Evolutionary conservation across 64 coral and sea anemone species (phyloP).

Genomic region (Cladopsammia gracilis): DNA sequence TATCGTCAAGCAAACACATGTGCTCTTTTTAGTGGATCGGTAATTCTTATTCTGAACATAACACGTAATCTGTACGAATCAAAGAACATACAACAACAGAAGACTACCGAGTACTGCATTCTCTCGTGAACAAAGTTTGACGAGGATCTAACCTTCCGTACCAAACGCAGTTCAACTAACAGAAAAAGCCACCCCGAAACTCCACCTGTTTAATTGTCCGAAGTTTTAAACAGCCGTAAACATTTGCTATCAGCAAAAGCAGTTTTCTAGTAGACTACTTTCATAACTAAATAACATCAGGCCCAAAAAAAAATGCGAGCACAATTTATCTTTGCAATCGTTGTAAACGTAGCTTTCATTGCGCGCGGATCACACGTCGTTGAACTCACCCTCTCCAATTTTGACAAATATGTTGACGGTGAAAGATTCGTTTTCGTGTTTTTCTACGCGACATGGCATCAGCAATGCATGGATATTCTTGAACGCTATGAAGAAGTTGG

Average conservation of each 20-base stretch:
- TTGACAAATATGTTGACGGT: conserved; percentile 81
- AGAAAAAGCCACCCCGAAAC: too few species aligned
- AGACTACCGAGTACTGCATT: too few species aligned
- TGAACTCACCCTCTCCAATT: conserved; percentile 60
- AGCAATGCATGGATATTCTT: conserved; percentile 69
- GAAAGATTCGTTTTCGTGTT: conserved; percentile 91
- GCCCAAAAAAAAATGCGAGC: background rate
- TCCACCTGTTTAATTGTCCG: too few species aligned
- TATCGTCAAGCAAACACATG: conserved; percentile 23
- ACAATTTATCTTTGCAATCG: background rate
- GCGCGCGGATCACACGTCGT: conserved; percentile 22
- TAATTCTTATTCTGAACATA: background rate
- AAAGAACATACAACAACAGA: background rate
- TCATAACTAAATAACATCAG: background rate
- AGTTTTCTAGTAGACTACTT: too few species aligned
- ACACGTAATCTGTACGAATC: conserved; percentile 17
- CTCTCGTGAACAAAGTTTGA: too few species aligned
- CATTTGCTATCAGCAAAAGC: too few species aligned
- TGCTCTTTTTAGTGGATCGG: conserved; percentile 17
- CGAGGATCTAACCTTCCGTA: too few species aligned
- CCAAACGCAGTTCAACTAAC: too few species aligned
- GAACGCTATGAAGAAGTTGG: conserved; percentile 66
- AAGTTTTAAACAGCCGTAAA: too few species aligned
- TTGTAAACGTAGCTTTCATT: background rate
- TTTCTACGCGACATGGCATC: conserved; percentile 95